Base-by-base conservation (phyloP, 2,797 vertebrate species). In the Darevskia nairensis region DNA sequence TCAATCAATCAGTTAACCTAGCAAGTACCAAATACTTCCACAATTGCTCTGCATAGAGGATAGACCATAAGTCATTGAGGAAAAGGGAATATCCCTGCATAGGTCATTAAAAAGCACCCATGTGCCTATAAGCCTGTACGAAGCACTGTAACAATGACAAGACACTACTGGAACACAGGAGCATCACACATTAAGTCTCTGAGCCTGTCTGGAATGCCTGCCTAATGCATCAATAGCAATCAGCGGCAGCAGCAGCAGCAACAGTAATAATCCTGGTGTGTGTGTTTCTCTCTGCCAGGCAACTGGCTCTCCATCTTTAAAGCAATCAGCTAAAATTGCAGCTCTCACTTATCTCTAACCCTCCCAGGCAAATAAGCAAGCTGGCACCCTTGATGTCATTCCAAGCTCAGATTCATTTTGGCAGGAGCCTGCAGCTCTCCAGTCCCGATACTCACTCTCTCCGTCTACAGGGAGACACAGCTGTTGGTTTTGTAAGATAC, bases 311-410 rank as follows among this genome's bases (percentile, higher is more conserved):
- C 29, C 78, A 19, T 29, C 85, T 84, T 82, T 72, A 86, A 89
- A 92, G 79, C 17, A 72, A 90, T 46, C 80, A 82, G 68, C n/a
- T 9, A 85, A 77, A 91, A 68, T 83, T 84, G 55, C 17, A 6
- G 81, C 87, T 77, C n/a, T 68, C 15, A 80, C 92, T 55, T 39
- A 64, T 75, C 87, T 79, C 44, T 19, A 76, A 21, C 88, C 77
- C 86, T 91, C 72, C 19, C 32, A 87, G 74, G 89, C 85, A 91
- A 90, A 66, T 83, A 92, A 93, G 90, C 74, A 93, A 92, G 87
- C 85, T 66, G 87, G 66, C 25, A 75, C 68, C 72, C 72, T 71
- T 90, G 64, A n/a, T 50, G 1, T 6, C 32, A 89, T 88, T 94
- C 92, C 92, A 93, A 90, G 46, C 86, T 71, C 76, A 82, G 81